Evolutionary conservation across 2,113 vertebrate species (phyloP).

Genomic region (Zapornia atra): DNA sequence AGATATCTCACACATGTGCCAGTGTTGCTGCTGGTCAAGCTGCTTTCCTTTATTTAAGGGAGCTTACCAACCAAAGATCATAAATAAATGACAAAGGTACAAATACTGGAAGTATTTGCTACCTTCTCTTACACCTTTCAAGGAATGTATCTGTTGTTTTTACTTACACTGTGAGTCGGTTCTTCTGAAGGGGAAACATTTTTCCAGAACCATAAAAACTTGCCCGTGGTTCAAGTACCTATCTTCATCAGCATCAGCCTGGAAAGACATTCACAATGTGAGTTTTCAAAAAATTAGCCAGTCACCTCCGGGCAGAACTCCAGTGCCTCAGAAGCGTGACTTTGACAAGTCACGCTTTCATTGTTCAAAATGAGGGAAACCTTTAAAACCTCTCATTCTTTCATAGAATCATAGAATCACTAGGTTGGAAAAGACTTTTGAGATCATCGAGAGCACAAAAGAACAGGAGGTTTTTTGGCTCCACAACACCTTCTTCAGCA

Average conservation of each 20-base stretch:
- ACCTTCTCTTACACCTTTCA: background rate
- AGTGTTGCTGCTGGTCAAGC: background rate
- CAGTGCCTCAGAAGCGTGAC: background rate
- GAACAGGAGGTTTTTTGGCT: background rate
- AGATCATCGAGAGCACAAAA: background rate
- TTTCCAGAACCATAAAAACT: slow-evolving; percentile 76
- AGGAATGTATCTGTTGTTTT: background rate
- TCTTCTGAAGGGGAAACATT: slow-evolving; percentile 69
- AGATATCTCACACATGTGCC: background rate
- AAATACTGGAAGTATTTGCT: background rate
- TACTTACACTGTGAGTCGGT: slow-evolving; percentile 73
- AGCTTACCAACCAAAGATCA: background rate
- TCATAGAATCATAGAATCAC: background rate
- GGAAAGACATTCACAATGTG: background rate
- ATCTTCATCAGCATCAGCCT: slow-evolving; percentile 76
- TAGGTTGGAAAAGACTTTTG: no score
- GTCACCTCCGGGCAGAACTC: background rate
- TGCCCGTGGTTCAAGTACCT: slow-evolving; percentile 77
- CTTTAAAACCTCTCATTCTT: background rate
- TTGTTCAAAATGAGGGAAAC: background rate
- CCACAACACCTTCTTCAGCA: background rate
- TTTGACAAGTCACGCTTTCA: background rate
- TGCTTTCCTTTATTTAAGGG: background rate
- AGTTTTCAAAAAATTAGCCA: background rate
- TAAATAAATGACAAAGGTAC: background rate